These are phyloP conservation scores for Aphrocallistes beatrix DNA, from an alignment of 37 sponge, comb jelly and placozoan species.

Conservation along the genomic window DNA sequence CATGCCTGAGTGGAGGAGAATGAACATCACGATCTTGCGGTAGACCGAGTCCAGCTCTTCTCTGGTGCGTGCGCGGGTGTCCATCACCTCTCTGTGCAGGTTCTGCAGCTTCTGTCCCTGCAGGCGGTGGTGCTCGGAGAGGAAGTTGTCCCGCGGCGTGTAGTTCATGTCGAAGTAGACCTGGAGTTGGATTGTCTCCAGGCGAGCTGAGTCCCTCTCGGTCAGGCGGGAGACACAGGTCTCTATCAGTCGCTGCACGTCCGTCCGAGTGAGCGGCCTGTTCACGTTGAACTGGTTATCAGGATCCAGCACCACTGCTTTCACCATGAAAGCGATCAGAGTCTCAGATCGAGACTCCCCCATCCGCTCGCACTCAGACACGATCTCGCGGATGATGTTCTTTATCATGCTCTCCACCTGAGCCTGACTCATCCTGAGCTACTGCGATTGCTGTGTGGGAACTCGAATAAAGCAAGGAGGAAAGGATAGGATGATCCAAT, in stretches of 20 bases:
- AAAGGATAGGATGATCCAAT: too few relatives aligned
- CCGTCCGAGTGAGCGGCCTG: slow-evolving; percentile 80
- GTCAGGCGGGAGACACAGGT: slow-evolving; percentile 62
- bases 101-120: slow-evolving; percentile 66
- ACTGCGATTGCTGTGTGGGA: too few relatives aligned
- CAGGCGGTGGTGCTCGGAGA: slow-evolving; percentile 78
- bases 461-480: too few relatives aligned
- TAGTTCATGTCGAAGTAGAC: slow-evolving; percentile 99
- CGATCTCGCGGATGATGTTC: slow-evolving; percentile 87
- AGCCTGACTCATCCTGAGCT: background rate
- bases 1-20: slow-evolving; percentile 82
- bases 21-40: slow-evolving; percentile 86
- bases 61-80: slow-evolving; percentile 79
- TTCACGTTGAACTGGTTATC: slow-evolving; percentile 91
- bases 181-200: slow-evolving; percentile 96
- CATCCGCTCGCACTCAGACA: slow-evolving; percentile 60
- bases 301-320: slow-evolving; percentile 91
- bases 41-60: slow-evolving; percentile 89
- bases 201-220: slow-evolving; percentile 54
- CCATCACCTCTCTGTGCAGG: slow-evolving; percentile 73
- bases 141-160: slow-evolving; percentile 78
- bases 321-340: slow-evolving; percentile 93
- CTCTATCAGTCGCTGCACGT: slow-evolving; percentile 89
- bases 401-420: slow-evolving; percentile 96
- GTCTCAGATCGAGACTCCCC: slow-evolving; percentile 85